These are phyloP conservation scores for Asarcornis scutulata DNA, from an alignment of 2,113 vertebrate species.

Conservation along the genomic window DNA sequence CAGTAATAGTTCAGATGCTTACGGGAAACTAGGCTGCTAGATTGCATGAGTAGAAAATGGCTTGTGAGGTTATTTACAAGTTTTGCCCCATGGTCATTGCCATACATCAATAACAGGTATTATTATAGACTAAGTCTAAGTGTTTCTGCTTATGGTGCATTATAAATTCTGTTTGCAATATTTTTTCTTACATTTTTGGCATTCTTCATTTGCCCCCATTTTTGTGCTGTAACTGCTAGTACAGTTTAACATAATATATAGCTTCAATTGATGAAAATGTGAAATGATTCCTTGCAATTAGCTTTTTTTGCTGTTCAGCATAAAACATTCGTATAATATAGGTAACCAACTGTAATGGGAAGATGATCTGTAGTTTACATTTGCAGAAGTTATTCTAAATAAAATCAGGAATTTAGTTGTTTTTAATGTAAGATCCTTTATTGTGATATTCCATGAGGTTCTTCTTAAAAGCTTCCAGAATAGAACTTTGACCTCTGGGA, in stretches of 20 bases:
- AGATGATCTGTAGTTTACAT: background rate
- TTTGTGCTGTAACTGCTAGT: slow-evolving; percentile 40
- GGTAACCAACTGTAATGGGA: background rate
- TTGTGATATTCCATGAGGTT: background rate
- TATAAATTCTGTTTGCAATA: slow-evolving; percentile 76
- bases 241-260: slow-evolving; percentile 52
- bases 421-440: background rate
- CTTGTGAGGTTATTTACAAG: slow-evolving; percentile 85
- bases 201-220: slow-evolving; percentile 46
- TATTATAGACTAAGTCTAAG: slow-evolving; percentile 78
- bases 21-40: slow-evolving; percentile 81
- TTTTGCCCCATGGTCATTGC: slow-evolving; percentile 82
- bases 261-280: slow-evolving; percentile 54
- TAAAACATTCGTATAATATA: slow-evolving; percentile 13
- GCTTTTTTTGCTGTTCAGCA: slow-evolving; percentile 38
- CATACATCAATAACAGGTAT: slow-evolving; percentile 82
- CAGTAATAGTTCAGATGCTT: slow-evolving; percentile 85
- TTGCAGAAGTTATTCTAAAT: background rate
- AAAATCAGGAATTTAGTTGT: background rate
- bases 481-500: background rate
- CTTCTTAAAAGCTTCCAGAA: background rate
- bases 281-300: slow-evolving; percentile 5
- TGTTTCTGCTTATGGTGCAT: slow-evolving; percentile 79
- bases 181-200: slow-evolving; percentile 70
- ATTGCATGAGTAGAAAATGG: slow-evolving; percentile 79